Conservation (phyloP, 2,888 invertebrate species). For the Pelosia muscerda region DNA sequence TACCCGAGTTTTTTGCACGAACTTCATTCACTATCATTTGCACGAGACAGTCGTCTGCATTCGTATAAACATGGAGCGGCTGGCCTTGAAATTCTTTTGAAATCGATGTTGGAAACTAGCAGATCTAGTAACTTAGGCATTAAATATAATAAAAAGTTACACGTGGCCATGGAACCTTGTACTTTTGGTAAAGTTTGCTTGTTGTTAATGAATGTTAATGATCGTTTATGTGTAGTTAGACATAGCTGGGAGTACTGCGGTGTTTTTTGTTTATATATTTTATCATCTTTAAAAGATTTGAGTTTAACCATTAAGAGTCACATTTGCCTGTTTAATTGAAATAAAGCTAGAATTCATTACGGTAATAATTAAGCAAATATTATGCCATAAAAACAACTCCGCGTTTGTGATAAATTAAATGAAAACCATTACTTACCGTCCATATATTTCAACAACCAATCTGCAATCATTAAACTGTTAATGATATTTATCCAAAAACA, state of each 20-base stretch:
- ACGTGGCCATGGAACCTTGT: conserved; percentile 10
- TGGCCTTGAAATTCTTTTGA: too few relatives aligned
- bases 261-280: not conserved
- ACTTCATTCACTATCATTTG: too few relatives aligned
- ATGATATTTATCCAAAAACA: not conserved
- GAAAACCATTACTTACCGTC: not conserved
- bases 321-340: not conserved
- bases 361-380: not conserved
- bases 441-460: not conserved
- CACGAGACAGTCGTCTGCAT: too few relatives aligned
- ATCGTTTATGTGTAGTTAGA: conserved; percentile 3
- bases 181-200: not conserved
- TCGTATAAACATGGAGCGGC: too few relatives aligned
- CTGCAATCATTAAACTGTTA: not conserved
- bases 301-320: not conserved
- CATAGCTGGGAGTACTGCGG: not conserved
- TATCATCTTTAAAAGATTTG: not conserved
- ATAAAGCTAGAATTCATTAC: not conserved
- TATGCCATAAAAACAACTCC: not conserved
- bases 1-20: too few relatives aligned
- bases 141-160: not conserved
- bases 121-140: not conserved
- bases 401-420: not conserved
- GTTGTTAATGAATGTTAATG: not conserved
- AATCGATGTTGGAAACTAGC: too few relatives aligned